Evolutionary conservation across 2,797 vertebrate species (phyloP).

Genomic region (Cryptoprocta ferox): DNA sequence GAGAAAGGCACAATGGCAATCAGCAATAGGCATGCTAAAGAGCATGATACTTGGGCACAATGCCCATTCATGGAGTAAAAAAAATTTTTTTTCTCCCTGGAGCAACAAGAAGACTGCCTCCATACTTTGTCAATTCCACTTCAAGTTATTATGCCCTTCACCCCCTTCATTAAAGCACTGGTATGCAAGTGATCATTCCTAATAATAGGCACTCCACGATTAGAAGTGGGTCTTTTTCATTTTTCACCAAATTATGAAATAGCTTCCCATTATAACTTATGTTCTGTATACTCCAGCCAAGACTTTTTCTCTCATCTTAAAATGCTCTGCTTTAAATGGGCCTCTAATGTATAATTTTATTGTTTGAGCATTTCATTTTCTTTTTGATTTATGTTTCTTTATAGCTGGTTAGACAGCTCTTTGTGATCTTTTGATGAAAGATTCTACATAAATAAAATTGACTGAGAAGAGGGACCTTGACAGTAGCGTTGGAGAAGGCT

Average conservation of each 20-base stretch:
- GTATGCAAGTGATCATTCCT: conserved; percentile 78
- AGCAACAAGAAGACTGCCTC: conserved; percentile 23
- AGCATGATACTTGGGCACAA: conserved; percentile 37
- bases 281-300: conserved; percentile 79
- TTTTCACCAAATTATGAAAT: conserved; percentile 83
- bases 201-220: conserved; percentile 78
- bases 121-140: conserved; percentile 56
- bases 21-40: conserved; percentile 41
- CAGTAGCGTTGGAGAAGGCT: neutral
- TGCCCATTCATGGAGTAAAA: neutral
- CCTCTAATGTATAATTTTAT: conserved; percentile 85
- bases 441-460: conserved; percentile 82
- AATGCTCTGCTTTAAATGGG: conserved; percentile 80
- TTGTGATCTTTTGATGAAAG: conserved; percentile 81
- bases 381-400: conserved; percentile 83
- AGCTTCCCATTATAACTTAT: conserved; percentile 82
- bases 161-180: conserved; percentile 70
- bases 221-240: conserved; percentile 79
- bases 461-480: conserved; percentile 69
- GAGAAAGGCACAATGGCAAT: neutral
- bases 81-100: neutral
- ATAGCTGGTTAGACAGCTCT: conserved; percentile 80
- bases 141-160: conserved; percentile 57
- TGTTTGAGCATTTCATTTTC: conserved; percentile 83
- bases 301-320: conserved; percentile 81